phyloP scores from a whole-genome alignment of 2,797 vertebrate species.

The Neosilurus hyrtlii region DNA sequence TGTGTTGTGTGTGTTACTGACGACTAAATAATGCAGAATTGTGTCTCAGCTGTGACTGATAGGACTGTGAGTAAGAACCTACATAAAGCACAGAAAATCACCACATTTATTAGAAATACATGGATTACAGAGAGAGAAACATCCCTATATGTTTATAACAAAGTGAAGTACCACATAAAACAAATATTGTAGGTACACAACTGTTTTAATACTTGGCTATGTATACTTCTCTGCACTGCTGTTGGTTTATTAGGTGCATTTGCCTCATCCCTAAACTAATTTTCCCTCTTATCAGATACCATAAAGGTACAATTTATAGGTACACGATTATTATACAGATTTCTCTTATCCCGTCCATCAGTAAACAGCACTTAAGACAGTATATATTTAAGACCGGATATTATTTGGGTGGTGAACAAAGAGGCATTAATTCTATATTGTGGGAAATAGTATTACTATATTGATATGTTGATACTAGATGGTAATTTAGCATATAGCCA shows the following conservation, averaged over 20 bases:
- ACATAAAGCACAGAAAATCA: background rate
- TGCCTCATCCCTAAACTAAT: background rate
- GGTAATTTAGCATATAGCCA: background rate
- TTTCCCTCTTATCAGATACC: background rate
- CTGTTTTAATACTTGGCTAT: background rate
- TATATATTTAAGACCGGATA: background rate
- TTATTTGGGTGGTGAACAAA: background rate
- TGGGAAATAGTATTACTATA: no score
- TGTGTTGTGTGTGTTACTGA: no score
- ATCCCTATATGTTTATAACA: background rate
- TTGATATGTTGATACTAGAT: background rate
- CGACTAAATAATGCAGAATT: background rate
- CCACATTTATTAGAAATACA: background rate
- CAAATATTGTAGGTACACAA: background rate
- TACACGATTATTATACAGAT: background rate
- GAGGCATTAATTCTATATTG: background rate
- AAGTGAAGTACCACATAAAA: background rate
- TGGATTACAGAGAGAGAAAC: no score
- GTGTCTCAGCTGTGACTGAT: background rate
- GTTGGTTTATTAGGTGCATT: slow-evolving; percentile 4
- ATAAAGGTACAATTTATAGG: background rate
- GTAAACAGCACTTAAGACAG: background rate
- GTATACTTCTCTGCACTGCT: background rate
- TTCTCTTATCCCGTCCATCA: background rate
- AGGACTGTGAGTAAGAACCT: background rate